Evolutionary conservation across 2,113 vertebrate genomes (phyloP).

Genomic region (Gobiocypris rarus): DNA sequence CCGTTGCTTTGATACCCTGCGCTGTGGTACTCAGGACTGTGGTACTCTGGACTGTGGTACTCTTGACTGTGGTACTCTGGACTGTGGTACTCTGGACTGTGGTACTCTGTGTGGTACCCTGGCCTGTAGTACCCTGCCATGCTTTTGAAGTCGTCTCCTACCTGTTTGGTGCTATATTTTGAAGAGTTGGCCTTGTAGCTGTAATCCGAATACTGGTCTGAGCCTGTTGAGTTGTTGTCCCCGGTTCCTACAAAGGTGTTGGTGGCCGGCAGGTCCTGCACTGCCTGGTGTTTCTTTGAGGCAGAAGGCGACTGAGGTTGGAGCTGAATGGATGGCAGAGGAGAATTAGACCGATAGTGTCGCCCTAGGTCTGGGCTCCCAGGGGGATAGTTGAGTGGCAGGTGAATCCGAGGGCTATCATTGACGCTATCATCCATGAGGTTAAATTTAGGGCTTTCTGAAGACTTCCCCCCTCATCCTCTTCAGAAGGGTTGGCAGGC

Average conservation of each 20-base stretch:
- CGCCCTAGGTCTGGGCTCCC: slow-evolving; percentile 94
- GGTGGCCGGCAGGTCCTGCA: slow-evolving; percentile 96
- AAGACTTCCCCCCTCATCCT: slow-evolving; percentile 89
- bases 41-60: slow-evolving; percentile 55
- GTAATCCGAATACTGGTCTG: slow-evolving; percentile 99
- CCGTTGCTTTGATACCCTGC: slow-evolving; percentile 57
- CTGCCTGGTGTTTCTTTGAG: slow-evolving; percentile 99
- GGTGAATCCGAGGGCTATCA: slow-evolving; percentile 93
- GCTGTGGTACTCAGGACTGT: slow-evolving; percentile 42
- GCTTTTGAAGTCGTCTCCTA: slow-evolving; percentile 93
- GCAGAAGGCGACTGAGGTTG: slow-evolving; percentile 97
- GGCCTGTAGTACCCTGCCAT: slow-evolving; percentile 75
- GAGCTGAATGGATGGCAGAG: slow-evolving; percentile 94
- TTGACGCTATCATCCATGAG: slow-evolving; percentile 89
- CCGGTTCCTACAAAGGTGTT: slow-evolving; percentile 99
- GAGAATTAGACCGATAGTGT: slow-evolving; percentile 97
- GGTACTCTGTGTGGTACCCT: slow-evolving; percentile 66
- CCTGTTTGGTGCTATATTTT: slow-evolving; percentile 99
- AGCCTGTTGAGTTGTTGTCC: slow-evolving; percentile 97
- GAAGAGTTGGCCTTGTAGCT: slow-evolving; percentile 99
- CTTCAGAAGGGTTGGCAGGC: slow-evolving; percentile 87
- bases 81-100: slow-evolving; percentile 71
- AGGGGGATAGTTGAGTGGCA: slow-evolving; percentile 94
- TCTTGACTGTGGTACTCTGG: slow-evolving; percentile 63
- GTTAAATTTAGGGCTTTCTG: slow-evolving; percentile 97